These are phyloP conservation scores for Chironomus riparius DNA, from an alignment of 2,888 invertebrate genomes.

Conservation along the genomic window DNA sequence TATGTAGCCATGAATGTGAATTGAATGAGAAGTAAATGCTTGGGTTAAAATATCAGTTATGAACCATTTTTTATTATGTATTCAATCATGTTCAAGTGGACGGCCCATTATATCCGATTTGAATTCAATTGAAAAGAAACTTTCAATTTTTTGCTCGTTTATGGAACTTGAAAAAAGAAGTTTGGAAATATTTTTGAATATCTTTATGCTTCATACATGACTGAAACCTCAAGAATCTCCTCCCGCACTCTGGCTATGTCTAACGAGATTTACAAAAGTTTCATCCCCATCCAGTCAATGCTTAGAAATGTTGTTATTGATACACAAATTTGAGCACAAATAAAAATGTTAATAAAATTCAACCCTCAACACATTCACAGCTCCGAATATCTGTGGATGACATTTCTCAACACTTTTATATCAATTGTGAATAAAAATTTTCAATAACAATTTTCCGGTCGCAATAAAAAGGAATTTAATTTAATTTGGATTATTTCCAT, in stretches of 20 bases:
- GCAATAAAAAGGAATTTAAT: constrained; percentile 3
- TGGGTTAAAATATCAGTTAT: not conserved
- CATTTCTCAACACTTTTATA: constrained; percentile 18
- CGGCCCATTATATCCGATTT: not conserved
- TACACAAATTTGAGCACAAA: constrained; percentile 16
- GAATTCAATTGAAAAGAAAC: not conserved
- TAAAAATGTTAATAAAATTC: constrained; percentile 24
- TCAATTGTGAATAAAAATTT: constrained; percentile 9
- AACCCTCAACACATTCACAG: not conserved
- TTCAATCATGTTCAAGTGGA: not conserved
- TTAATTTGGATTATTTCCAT: constrained; percentile 8
- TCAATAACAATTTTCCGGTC: constrained; percentile 2
- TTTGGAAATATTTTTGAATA: not conserved
- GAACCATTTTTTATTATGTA: not conserved
- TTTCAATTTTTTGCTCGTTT: not conserved
- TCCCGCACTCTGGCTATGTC: not conserved
- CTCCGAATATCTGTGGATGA: constrained; percentile 8
- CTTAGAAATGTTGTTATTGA: constrained; percentile 14
- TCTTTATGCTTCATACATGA: not conserved
- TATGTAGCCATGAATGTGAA: not conserved
- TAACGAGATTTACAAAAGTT: not conserved
- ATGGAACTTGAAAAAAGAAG: not conserved
- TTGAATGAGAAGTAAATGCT: not conserved
- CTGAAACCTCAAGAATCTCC: not conserved
- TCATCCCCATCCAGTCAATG: not conserved